These are phyloP conservation scores for Iselma pallidipennis DNA, from an alignment of 2,888 invertebrate species.

Conservation along the genomic window DNA sequence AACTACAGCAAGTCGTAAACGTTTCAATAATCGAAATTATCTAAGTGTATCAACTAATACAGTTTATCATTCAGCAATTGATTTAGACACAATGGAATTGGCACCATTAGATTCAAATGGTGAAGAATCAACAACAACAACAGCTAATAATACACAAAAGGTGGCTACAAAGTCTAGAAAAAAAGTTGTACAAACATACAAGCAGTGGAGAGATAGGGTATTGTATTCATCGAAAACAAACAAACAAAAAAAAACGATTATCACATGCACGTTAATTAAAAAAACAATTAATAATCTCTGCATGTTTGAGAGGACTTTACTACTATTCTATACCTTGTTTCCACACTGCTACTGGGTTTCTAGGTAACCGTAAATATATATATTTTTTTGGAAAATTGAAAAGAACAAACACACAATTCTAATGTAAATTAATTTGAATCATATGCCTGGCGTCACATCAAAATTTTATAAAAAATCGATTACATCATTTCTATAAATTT, in stretches of 20 bases:
- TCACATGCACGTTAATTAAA: too few species aligned
- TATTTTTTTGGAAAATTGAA: too few species aligned
- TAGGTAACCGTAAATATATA: neutral
- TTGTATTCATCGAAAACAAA: slow-evolving; percentile 30
- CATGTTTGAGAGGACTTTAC: slow-evolving; percentile 18
- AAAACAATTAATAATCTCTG: too few species aligned
- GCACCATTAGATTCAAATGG: slow-evolving; percentile 34
- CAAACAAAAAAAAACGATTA: slow-evolving; percentile 6
- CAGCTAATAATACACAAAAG: slow-evolving; percentile 40
- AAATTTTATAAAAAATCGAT: too few species aligned
- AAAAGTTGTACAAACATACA: slow-evolving; percentile 60
- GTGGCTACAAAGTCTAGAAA: slow-evolving; percentile 62
- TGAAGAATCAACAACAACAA: slow-evolving; percentile 4
- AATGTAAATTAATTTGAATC: neutral
- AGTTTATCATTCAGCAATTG: slow-evolving; percentile 64
- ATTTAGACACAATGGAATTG: slow-evolving; percentile 53
- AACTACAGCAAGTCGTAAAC: slow-evolving; percentile 37
- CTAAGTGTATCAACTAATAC: slow-evolving; percentile 63
- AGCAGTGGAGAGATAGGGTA: slow-evolving; percentile 67
- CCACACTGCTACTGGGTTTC: slow-evolving; percentile 34
- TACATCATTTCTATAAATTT: too few species aligned
- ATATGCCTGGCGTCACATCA: neutral
- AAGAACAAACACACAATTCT: neutral
- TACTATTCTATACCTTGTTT: slow-evolving; percentile 39
- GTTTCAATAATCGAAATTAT: slow-evolving; percentile 46